Evolutionary conservation across 1,140 invertebrate species (phyloP), one percentile per base, ranked within the genome.

Genomic region (Drosophila setifemur): DNA sequence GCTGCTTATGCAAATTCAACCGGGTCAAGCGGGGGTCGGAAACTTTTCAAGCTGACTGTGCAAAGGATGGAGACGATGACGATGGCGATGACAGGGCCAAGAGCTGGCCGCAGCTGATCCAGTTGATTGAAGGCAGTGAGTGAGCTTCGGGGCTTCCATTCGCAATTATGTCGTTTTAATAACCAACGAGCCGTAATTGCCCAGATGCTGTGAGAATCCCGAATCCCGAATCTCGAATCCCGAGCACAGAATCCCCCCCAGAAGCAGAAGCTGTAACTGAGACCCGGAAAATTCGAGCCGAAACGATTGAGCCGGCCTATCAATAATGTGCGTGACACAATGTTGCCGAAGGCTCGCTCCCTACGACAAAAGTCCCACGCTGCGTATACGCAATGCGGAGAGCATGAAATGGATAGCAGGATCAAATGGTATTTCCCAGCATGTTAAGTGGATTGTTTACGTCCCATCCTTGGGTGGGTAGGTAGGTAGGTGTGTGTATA

Each of bases 101-200:
- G 25, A 67, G 48, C 42, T 49, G 70, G 18, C 47, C 45, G 35
- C 44, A 50, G 78, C 63, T 58, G 42, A 49, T 64, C 58, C 57
- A 44, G 37, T 61, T 61, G 52, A 61, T 58, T 61, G 57, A 33
- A 40, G n/a, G 52, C 53, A 58, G 57, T 58, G 53, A 26, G n/a
- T n/a, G n/a, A 19, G 26, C 3, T 55, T 55, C 18, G 39, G 44
- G 52, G 63, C 79, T 74, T 74, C 45, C 86, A 81, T 72, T 83
- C 52, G 71, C 75, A 86, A 86, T 85, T 85, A 85, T 85, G 79
- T 55, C 82, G 64, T 75, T 86, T 85, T 85, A 85, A 85, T 85
- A 81, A 18, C 44, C 50, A 47, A 60, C 53, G 45, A 73, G 55
- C 33, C 58, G 66, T 83, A 74, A 83, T 85, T 83, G 79, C 64